Conservation (phyloP, 2,888 invertebrate genomes). For the Trilocha varians region DNA sequence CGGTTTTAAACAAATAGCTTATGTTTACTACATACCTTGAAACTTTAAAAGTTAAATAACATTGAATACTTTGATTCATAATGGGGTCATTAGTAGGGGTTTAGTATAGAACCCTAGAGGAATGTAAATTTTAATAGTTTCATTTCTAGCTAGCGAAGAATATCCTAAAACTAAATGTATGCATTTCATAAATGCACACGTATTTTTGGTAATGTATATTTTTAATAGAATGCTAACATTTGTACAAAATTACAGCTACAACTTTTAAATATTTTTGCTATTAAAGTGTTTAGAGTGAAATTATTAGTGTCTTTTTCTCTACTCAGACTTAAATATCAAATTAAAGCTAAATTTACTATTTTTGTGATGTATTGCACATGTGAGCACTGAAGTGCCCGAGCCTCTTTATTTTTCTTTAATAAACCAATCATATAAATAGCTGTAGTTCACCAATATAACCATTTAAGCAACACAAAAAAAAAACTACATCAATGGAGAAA, state of each 20-base stretch:
- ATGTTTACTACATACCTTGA: constrained; percentile 1
- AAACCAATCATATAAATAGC: neutral
- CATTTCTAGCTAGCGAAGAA: constrained; percentile 40
- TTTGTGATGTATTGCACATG: constrained; percentile 30
- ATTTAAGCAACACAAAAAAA: constrained; percentile 37
- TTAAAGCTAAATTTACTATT: constrained; percentile 40
- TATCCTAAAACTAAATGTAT: constrained; percentile 39
- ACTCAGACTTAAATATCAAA: constrained; percentile 36
- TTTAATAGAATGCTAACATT: constrained; percentile 15
- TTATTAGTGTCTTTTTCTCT: constrained; percentile 23
- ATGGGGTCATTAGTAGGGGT: constrained; percentile 9
- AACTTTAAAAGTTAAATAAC: neutral
- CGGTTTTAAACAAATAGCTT: constrained; percentile 1
- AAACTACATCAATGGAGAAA: constrained; percentile 24
- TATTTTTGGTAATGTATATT: constrained; percentile 37
- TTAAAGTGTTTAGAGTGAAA: constrained; percentile 20
- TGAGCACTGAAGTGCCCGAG: constrained; percentile 21
- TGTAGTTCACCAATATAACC: constrained; percentile 1
- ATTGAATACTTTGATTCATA: neutral
- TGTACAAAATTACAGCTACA: constrained; percentile 10
- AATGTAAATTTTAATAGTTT: constrained; percentile 38
- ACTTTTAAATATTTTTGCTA: constrained; percentile 11
- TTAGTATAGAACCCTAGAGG: constrained; percentile 31
- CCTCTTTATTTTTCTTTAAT: constrained; percentile 17
- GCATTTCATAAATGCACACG: constrained; percentile 55